Evolutionary conservation across 2,113 vertebrate species (phyloP).

Genomic region (Spilogale gracilis): DNA sequence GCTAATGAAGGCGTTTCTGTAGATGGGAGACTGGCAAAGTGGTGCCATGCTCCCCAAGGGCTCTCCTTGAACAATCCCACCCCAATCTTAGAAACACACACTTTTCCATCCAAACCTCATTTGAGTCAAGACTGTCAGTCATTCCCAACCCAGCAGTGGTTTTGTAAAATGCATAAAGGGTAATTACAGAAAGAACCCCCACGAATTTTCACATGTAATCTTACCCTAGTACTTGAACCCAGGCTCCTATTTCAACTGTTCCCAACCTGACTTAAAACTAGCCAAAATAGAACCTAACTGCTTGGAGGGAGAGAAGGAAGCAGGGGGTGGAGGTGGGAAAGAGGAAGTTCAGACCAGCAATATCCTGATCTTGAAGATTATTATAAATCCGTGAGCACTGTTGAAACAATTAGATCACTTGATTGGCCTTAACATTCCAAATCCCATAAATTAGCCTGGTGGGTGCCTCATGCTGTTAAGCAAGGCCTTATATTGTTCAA

Average conservation of each 20-base stretch:
- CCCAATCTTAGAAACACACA: not conserved
- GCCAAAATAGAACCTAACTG: conserved; percentile 45
- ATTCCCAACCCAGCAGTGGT: conserved; percentile 2
- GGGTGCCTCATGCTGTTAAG: conserved; percentile 25
- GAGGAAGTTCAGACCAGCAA: conserved; percentile 8
- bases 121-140: conserved; percentile 54
- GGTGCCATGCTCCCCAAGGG: not conserved
- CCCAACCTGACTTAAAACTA: not conserved
- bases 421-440: conserved; percentile 67
- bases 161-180: conserved; percentile 63
- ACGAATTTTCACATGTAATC: conserved; percentile 34
- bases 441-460: conserved; percentile 59
- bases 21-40: not conserved
- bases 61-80: not conserved
- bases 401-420: conserved; percentile 74
- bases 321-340: not conserved
- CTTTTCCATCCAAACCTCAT: not conserved
- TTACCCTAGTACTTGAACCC: conserved; percentile 51
- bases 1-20: not conserved
- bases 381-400: conserved; percentile 64
- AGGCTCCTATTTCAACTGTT: conserved; percentile 11
- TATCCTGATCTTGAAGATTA: conserved; percentile 60
- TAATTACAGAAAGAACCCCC: conserved; percentile 64
- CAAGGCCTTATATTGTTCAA: conserved; percentile 37
- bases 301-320: conserved; percentile 32